These are phyloP conservation scores for Excalfactoria chinensis DNA, from an alignment of 2,113 vertebrate species.

Conservation along the genomic window DNA sequence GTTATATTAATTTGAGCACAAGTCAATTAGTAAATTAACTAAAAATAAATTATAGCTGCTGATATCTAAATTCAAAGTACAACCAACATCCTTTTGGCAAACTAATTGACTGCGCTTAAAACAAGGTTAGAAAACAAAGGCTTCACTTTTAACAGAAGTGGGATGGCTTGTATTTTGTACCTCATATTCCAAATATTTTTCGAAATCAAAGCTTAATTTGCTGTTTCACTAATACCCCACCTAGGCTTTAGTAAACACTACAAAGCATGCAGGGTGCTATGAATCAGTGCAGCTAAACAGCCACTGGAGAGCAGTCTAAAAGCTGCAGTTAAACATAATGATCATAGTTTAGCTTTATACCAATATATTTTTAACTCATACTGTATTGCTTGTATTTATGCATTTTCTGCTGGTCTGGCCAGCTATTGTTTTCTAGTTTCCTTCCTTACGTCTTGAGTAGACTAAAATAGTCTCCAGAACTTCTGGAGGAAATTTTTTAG, in stretches of 20 bases:
- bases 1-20: neutral
- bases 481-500: constrained; percentile 46
- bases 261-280: rapidly evolving
- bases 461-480: constrained; percentile 40
- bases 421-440: constrained; percentile 47
- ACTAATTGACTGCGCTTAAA: neutral
- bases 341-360: neutral
- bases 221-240: neutral
- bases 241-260: neutral
- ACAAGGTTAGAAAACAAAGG: neutral
- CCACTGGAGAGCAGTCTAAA: constrained; percentile 39
- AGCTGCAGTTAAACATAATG: neutral
- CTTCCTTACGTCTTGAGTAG: neutral
- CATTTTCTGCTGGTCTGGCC: constrained; percentile 16
- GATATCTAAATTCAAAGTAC: neutral
- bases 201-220: neutral
- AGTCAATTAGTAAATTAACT: neutral
- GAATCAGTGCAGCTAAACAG: neutral
- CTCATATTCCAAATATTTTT: neutral
- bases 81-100: neutral
- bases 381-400: neutral
- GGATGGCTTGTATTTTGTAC: neutral
- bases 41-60: neutral
- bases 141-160: neutral
- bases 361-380: neutral